Evolutionary conservation across 2,797 vertebrate genomes (phyloP).

Genomic region (Tinamus major): DNA sequence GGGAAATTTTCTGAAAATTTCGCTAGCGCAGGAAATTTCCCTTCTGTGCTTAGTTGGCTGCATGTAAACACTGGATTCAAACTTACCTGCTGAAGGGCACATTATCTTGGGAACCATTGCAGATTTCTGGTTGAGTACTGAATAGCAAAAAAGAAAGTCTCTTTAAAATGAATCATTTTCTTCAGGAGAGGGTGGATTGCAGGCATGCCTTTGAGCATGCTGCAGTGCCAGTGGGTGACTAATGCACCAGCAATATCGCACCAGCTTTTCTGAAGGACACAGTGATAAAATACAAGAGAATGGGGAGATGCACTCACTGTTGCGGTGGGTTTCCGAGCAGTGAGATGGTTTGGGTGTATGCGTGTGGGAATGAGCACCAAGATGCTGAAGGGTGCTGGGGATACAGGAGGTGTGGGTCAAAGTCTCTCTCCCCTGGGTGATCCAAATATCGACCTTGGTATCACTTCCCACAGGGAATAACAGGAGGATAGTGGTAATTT

Average conservation of each 20-base stretch:
- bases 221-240: conserved; percentile 19
- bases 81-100: conserved; percentile 15
- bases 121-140: conserved; percentile 36
- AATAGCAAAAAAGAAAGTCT: background rate
- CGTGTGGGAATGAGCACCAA: background rate
- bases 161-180: conserved; percentile 27
- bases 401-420: background rate
- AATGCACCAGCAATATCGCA: background rate
- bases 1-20: conserved; percentile 56
- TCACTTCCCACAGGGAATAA: background rate
- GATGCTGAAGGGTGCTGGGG: background rate
- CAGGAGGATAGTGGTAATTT: background rate
- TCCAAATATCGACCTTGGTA: background rate
- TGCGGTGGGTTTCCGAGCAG: background rate
- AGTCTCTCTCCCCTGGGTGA: background rate
- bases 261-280: conserved; percentile 1
- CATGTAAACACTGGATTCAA: background rate
- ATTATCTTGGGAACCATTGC: background rate
- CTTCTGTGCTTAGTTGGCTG: background rate
- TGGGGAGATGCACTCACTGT: background rate
- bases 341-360: fast-evolving
- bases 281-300: background rate
- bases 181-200: background rate
- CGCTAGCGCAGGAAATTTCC: conserved; percentile 18
- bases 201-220: background rate